These are phyloP conservation scores for Apodemus speciosus DNA, from an alignment of 2,113 vertebrate species.

Conservation along the genomic window DNA sequence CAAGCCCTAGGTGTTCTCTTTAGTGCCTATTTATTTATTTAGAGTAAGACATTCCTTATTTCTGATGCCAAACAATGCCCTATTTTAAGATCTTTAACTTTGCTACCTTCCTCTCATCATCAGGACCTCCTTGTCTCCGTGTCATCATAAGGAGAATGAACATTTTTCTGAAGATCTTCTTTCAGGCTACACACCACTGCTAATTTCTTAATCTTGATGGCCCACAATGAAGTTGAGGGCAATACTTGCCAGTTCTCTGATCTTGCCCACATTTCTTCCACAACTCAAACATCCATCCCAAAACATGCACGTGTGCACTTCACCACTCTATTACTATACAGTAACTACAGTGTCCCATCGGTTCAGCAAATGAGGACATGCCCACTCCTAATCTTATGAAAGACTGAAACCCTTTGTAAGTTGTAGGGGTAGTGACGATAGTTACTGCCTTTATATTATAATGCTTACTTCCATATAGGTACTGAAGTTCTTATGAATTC, in stretches of 20 bases:
- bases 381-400: neutral
- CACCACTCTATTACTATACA: neutral
- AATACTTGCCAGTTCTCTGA: neutral
- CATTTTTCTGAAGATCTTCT: conserved; percentile 21
- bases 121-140: neutral
- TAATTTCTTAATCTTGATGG: neutral
- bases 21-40: neutral
- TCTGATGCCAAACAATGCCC: conserved; percentile 15
- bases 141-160: neutral
- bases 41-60: neutral
- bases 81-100: conserved; percentile 32
- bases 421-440: neutral
- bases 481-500: neutral
- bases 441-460: neutral
- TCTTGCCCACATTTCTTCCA: neutral
- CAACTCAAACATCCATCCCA: neutral
- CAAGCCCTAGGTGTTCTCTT: conserved; percentile 37
- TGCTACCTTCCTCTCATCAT: neutral
- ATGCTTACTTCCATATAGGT: neutral
- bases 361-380: neutral
- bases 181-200: neutral
- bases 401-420: neutral
- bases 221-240: neutral
- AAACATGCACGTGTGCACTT: neutral
- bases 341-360: neutral